Base-by-base conservation (phyloP, 2,113 vertebrate species). In the Paradoxurus hermaphroditus region DNA sequence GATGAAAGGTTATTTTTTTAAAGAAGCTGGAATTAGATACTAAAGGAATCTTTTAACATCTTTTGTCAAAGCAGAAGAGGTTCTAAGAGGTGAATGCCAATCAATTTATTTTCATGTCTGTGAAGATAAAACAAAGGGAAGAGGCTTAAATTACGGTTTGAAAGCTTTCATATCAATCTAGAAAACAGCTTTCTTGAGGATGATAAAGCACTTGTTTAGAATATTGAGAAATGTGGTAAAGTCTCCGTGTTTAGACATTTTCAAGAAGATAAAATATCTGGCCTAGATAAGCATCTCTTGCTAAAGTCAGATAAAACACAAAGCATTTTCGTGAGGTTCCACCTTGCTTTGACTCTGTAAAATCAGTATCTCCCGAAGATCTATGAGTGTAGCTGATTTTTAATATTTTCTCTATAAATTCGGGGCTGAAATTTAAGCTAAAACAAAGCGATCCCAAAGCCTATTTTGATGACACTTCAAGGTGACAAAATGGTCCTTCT, bases 1-100 rank as follows among this genome's bases (percentile, higher is more conserved):
- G 59, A 94, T 97, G 91, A 96, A 86, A 97, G 89, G 68, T 78
- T 95, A 93, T 83, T 96, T 83, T 96, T 96, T 96, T 96, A 83
- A 97, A 81, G 41, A 91, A 93, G 62, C 59, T 96, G 77, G 82
- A 94, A 93, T 82, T 97, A 94, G 67, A 82, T 91, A 91, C 90
- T 94, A 67, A 92, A 86, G 65, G 44, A 83, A 62, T 96, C 95
- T 97, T 92, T 87, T 87, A 77, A 59, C 82, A 77, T 94, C 85
- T 92, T 97, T 82, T 90, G 56, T 97, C 83, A 97, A 94, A 93
- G 68, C 65, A 86, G 10, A 94, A 77, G 78, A 39, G 49, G 70
- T 82, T 91, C 95, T 95, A 94, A 93, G 72, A 92, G 82, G 77
- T 77, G 81, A 91, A 59, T 92, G 94, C 51, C 81, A 93, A 68